Percentiles rank a stretch among this genome's conserved stretches.
These are phyloP conservation scores for Sciaenops ocellatus DNA, from an alignment of 2,797 vertebrate species.

Conservation along the genomic window DNA sequence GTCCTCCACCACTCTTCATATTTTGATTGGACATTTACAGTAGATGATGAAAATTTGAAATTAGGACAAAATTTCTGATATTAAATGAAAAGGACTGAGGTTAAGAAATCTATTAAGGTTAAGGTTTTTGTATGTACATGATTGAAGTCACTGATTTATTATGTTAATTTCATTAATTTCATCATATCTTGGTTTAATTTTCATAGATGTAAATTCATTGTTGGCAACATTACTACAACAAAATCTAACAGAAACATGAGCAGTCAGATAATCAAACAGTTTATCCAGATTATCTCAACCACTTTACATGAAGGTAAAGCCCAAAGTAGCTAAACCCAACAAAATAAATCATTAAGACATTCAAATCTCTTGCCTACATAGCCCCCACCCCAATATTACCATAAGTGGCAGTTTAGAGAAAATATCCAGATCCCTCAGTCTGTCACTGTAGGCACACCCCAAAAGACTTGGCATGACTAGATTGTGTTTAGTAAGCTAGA, in stretches of 20 bases:
- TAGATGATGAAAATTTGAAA: background rate
- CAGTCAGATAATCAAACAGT: too few species aligned
- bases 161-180: background rate
- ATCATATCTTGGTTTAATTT: background rate
- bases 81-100: background rate
- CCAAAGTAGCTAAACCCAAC: too few species aligned
- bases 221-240: too few species aligned
- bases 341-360: too few species aligned
- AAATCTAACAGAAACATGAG: too few species aligned
- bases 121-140: background rate
- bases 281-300: too few species aligned
- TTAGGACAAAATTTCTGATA: background rate
- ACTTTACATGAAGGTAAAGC: too few species aligned
- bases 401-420: background rate
- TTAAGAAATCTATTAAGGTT: background rate
- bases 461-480: background rate
- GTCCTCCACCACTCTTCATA: background rate
- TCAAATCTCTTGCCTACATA: too few species aligned
- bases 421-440: background rate
- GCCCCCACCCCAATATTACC: background rate
- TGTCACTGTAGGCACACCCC: background rate
- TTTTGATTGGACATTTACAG: constrained; percentile 1
- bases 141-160: background rate
- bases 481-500: background rate
- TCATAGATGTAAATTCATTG: too few species aligned